Evolutionary conservation across 2,797 vertebrate genomes (phyloP).

Genomic region (Octomys mimax): DNA sequence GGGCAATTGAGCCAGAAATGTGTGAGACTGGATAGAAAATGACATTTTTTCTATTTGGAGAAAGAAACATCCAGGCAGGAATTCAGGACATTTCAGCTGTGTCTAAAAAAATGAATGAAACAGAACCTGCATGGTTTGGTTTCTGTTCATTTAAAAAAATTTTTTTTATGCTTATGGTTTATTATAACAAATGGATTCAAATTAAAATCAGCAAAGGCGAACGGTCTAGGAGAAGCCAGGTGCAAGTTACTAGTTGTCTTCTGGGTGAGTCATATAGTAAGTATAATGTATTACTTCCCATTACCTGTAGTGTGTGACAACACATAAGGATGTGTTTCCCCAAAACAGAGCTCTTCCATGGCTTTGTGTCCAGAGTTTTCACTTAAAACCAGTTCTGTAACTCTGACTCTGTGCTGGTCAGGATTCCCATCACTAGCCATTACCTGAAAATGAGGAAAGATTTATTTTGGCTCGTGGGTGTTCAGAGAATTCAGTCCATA

Average conservation of each 20-base stretch:
- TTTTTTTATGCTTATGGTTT: neutral
- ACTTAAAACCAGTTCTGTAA: neutral
- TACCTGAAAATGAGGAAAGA: neutral
- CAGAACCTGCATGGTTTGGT: neutral
- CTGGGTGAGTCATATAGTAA: neutral
- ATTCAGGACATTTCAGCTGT: neutral
- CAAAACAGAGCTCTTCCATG: neutral
- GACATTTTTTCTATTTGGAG: neutral
- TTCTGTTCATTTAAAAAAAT: too few species aligned
- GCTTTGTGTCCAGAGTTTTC: neutral
- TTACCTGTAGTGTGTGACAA: neutral
- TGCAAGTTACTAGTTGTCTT: neutral
- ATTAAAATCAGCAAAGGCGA: constrained; percentile 18
- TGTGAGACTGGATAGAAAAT: neutral
- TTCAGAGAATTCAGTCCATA: neutral
- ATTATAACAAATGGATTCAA: neutral
- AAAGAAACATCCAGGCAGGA: neutral
- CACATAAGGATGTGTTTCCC: neutral
- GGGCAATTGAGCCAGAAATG: neutral
- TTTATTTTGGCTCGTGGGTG: neutral
- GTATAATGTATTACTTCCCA: neutral
- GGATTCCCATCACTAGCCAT: neutral
- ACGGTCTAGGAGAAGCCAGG: neutral
- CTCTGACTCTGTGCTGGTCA: neutral
- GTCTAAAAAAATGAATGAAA: neutral